Conservation (phyloP, 2,888 invertebrate genomes). For the Doris montereyensis region DNA sequence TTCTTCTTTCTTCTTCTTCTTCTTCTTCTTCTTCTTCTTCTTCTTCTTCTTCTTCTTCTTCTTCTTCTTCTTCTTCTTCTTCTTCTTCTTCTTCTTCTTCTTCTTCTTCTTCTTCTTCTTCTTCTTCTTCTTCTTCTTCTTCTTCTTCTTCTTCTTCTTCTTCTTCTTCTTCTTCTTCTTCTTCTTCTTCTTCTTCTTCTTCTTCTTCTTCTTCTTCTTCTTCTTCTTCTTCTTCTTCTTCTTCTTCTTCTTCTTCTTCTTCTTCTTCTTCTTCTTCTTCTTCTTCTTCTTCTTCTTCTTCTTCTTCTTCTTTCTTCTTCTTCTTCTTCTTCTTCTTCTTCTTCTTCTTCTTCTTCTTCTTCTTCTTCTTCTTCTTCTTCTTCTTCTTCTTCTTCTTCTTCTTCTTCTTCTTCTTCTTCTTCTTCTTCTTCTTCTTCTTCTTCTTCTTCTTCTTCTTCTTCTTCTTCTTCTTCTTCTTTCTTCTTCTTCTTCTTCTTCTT, state of each 20-base stretch:
- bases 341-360: neutral
- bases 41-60: neutral
- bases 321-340: neutral
- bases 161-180: neutral
- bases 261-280: no score
- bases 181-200: no score
- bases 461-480: conserved; percentile 11
- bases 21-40: neutral
- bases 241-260: no score
- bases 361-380: neutral
- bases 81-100: neutral
- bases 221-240: no score
- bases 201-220: no score
- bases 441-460: conserved; percentile 25
- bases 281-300: no score
- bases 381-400: neutral
- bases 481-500: neutral
- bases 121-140: neutral
- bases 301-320: neutral
- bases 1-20: neutral
- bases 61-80: neutral
- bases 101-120: neutral
- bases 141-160: neutral
- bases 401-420: conserved; percentile 1
- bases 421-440: conserved; percentile 16